Evolutionary conservation across 2,797 vertebrate genomes (phyloP).

Genomic region (Pachyuromys duprasi): DNA sequence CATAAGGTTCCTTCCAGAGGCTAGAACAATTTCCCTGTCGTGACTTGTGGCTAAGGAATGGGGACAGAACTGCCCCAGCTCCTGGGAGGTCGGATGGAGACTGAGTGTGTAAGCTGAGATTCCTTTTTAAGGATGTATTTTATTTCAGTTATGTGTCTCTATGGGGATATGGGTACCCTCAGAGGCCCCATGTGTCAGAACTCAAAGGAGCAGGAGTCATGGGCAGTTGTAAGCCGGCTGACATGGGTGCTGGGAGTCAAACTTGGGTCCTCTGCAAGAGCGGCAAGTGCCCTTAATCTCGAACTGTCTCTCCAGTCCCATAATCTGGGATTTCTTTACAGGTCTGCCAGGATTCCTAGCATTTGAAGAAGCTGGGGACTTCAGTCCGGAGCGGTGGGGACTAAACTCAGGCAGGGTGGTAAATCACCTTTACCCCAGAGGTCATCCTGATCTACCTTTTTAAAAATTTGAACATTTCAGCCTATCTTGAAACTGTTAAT

Average conservation of each 20-base stretch:
- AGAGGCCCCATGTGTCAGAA: not conserved
- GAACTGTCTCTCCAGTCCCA: not conserved
- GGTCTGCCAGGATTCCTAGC: not conserved
- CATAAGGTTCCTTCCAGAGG: not conserved
- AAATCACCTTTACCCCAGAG: not conserved
- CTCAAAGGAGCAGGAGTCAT: not conserved
- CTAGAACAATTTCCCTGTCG: not conserved
- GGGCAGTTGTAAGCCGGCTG: not conserved
- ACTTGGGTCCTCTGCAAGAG: not conserved
- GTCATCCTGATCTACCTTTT: not conserved
- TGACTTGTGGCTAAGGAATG: not conserved
- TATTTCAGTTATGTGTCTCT: not conserved
- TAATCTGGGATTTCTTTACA: not conserved
- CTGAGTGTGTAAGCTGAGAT: not conserved
- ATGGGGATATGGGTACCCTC: not conserved
- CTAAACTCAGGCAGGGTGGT: not conserved
- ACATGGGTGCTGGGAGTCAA: not conserved
- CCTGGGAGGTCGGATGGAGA: not conserved
- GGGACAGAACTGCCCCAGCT: not conserved
- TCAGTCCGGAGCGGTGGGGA: too few relatives aligned
- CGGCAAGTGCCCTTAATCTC: not conserved
- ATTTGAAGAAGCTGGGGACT: not conserved
- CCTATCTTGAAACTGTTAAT: not conserved
- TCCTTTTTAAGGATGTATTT: not conserved
- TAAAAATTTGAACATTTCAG: constrained; percentile 41